Percentiles rank a stretch among this genome's conserved stretches.
Conservation (phyloP, 2,888 invertebrate species). For the Uloborus plumipes region DNA sequence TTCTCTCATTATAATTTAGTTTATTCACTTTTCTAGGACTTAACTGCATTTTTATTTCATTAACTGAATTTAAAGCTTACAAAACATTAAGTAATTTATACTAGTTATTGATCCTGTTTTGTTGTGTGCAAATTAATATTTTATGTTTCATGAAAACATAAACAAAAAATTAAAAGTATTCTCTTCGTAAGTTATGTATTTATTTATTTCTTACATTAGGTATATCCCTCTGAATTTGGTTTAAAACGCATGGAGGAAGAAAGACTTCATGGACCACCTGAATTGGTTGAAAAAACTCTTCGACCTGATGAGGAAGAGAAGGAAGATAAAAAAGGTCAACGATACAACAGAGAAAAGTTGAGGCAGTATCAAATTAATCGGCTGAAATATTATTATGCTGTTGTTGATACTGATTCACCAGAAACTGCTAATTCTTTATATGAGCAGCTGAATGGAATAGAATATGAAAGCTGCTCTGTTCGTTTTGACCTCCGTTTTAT, state of each 20-base stretch:
- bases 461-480: slow-evolving; percentile 94
- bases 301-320: slow-evolving; percentile 64
- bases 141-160: no score
- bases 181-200: no score
- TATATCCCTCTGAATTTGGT: slow-evolving; percentile 97
- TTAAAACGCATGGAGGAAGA: slow-evolving; percentile 90
- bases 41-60: no score
- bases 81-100: no score
- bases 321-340: slow-evolving; percentile 75
- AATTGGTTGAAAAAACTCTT: slow-evolving; percentile 74
- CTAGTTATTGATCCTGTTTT: no score
- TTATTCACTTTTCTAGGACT: no score
- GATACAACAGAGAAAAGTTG: slow-evolving; percentile 89
- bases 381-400: slow-evolving; percentile 90
- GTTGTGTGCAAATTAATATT: no score
- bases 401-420: slow-evolving; percentile 86
- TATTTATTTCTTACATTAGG: slow-evolving; percentile 70
- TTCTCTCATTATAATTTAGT: no score
- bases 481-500: slow-evolving; percentile 92
- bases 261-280: slow-evolving; percentile 87
- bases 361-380: slow-evolving; percentile 93
- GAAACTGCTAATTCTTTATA: slow-evolving; percentile 91
- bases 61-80: no score
- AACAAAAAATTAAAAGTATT: no score
- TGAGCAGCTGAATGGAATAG: slow-evolving; percentile 92